Percentiles rank a stretch among this genome's conserved stretches.
Conservation (phyloP, 2,888 invertebrate species). For the Dynastes tityus region DNA sequence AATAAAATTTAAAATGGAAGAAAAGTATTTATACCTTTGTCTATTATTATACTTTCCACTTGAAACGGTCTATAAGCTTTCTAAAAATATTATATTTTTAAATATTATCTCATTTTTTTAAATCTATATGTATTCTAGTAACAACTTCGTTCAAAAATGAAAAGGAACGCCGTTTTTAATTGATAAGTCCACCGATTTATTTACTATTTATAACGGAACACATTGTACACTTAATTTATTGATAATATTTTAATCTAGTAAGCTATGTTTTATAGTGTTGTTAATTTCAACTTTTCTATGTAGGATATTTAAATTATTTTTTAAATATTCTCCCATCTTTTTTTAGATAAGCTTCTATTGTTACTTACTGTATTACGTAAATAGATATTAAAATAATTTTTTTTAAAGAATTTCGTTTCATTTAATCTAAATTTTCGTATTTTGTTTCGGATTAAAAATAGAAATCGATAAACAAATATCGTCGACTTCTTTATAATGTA, state of each 20-base stretch:
- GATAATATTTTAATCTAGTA: not conserved
- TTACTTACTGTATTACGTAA: conserved; percentile 1
- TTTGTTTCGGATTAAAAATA: too few relatives aligned
- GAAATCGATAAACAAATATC: too few relatives aligned
- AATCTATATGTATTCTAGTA: not conserved
- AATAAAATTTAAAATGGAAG: conserved; percentile 12
- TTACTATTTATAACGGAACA: conserved; percentile 32
- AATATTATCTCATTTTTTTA: not conserved
- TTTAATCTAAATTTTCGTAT: not conserved
- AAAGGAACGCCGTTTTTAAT: not conserved
- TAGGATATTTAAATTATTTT: conserved; percentile 4
- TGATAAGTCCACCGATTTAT: conserved; percentile 13
- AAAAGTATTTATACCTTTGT: conserved; percentile 15
- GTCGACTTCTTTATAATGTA: too few relatives aligned
- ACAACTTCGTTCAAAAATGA: not conserved
- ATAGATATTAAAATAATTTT: not conserved
- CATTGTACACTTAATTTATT: conserved; percentile 7
- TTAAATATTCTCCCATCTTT: not conserved
- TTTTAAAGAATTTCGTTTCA: not conserved
- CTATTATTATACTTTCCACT: not conserved
- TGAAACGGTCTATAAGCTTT: not conserved
- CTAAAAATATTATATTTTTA: not conserved
- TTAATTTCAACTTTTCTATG: not conserved
- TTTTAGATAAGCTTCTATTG: conserved; percentile 18
- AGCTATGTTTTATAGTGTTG: not conserved